Conservation (phyloP, 37 sponge, comb jelly and placozoan genomes). For the Chondrosia reniformis region DNA sequence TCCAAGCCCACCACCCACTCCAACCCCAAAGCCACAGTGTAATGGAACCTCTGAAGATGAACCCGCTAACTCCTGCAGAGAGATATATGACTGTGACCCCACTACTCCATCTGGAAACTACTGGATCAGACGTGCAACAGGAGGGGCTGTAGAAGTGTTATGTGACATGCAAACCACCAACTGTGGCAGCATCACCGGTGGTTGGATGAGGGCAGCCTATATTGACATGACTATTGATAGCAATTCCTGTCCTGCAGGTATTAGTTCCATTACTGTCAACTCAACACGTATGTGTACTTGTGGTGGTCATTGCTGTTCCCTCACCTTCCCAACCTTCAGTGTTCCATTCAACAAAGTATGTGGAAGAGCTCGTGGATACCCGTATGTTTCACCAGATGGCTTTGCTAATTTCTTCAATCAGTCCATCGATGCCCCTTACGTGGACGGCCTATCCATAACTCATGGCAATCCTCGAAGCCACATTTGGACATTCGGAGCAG, state of each 20-base stretch:
- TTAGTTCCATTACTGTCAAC: neutral
- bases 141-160: neutral
- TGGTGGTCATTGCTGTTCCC: neutral
- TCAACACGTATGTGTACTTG: neutral
- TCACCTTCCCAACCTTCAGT: neutral
- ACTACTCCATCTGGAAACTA: neutral
- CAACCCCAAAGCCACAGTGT: neutral
- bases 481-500: slow-evolving; percentile 11
- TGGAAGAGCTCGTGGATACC: slow-evolving; percentile 7
- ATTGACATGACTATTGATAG: slow-evolving; percentile 2
- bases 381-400: neutral
- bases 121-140: neutral
- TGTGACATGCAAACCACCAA: neutral
- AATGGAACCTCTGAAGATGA: neutral
- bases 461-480: neutral
- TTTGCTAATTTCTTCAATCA: neutral
- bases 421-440: neutral
- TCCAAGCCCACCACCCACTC: neutral
- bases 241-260: neutral
- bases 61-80: neutral
- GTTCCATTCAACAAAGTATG: slow-evolving; percentile 10
- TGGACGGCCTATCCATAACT: neutral
- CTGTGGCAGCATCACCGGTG: slow-evolving; percentile 12
- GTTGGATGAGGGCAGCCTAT: slow-evolving; percentile 7
- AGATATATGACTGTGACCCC: neutral